A percentile compares a stretch with the other conserved stretches of the same genome.
These are phyloP conservation scores for Cyrtonyx montezumae DNA, from an alignment of 2,113 vertebrate species.

Conservation along the genomic window DNA sequence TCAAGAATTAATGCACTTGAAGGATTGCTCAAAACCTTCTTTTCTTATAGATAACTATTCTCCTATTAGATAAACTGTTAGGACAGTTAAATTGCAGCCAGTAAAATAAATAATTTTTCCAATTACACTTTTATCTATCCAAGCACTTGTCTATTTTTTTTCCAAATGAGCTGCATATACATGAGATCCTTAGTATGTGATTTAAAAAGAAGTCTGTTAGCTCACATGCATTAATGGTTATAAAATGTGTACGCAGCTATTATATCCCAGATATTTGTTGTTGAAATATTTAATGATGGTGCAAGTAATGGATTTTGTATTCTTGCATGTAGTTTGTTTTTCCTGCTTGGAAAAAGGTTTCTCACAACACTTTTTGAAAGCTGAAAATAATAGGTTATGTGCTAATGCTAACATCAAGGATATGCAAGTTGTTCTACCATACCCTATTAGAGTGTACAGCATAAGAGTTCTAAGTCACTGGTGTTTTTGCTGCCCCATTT, in stretches of 20 bases:
- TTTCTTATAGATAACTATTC: not conserved
- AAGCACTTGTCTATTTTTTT: not conserved
- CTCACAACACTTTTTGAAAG: not conserved
- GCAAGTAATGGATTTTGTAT: not conserved
- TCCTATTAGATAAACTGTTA: not conserved
- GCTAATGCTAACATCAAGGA: not conserved
- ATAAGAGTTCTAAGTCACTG: constrained; percentile 49
- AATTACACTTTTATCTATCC: not conserved
- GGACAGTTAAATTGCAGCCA: not conserved
- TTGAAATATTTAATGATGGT: not conserved
- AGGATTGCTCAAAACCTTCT: not conserved
- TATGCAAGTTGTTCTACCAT: constrained; percentile 47
- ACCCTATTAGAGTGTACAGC: constrained; percentile 8
- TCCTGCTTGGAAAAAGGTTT: not conserved
- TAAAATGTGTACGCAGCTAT: not conserved
- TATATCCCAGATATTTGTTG: not conserved
- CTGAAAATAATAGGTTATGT: not conserved
- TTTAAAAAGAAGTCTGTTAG: not conserved
- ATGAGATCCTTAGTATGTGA: not conserved
- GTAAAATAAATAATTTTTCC: not conserved
- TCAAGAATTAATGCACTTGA: rapidly evolving
- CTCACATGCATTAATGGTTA: not conserved
- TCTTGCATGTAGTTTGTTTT: not conserved
- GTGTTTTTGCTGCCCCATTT: constrained; percentile 66
- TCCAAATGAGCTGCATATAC: not conserved